These are phyloP conservation scores for Nemotelus pantherinus DNA, from an alignment of 2,888 invertebrate species.

Conservation along the genomic window DNA sequence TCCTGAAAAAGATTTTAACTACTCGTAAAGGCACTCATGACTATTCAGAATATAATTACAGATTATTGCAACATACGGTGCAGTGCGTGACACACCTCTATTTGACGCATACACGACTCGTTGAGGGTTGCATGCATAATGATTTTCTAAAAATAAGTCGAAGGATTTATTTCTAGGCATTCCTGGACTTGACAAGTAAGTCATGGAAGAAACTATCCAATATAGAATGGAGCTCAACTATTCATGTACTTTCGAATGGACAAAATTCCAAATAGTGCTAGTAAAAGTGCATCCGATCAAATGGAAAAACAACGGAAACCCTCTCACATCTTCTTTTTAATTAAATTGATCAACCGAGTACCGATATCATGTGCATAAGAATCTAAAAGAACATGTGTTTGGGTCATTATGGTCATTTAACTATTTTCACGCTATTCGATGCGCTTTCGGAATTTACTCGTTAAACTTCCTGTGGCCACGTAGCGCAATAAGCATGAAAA, in stretches of 20 bases:
- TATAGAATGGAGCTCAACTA: no score
- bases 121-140: neutral
- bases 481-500: no score
- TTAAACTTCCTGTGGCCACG: no score
- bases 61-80: neutral
- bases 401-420: neutral
- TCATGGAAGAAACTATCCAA: neutral
- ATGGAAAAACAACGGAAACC: neutral
- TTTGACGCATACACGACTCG: neutral
- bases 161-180: neutral
- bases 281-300: neutral
- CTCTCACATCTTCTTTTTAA: no score
- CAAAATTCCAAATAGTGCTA: neutral
- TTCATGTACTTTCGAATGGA: neutral
- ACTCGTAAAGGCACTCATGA: no score
- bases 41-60: no score
- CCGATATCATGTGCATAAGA: no score
- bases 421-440: neutral
- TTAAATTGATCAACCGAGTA: no score
- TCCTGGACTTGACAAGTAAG: neutral
- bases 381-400: neutral
- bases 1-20: no score
- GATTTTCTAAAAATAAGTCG: neutral
- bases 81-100: constrained; percentile 24
- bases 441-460: no score